phyloP scores from a whole-genome alignment of 1,140 invertebrate genomes.

The Nephotettix cincticeps region DNA sequence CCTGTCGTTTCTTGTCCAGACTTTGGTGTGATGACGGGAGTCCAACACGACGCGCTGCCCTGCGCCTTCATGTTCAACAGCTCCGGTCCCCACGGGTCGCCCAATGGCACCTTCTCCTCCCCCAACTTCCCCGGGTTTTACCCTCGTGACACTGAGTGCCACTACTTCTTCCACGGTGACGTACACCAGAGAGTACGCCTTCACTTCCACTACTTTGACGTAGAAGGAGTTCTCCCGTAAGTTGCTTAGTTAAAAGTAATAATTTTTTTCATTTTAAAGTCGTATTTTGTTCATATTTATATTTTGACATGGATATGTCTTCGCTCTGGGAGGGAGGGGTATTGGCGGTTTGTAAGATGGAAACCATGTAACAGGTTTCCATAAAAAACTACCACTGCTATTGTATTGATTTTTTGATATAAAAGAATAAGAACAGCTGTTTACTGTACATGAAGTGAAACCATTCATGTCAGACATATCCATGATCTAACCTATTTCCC shows the following conservation, averaged over 20 bases:
- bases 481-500: no score
- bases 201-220: constrained; percentile 87
- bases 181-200: constrained; percentile 79
- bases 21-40: constrained; percentile 76
- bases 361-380: no score
- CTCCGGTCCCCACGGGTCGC: constrained; percentile 45
- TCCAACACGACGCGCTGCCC: constrained; percentile 69
- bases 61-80: constrained; percentile 83
- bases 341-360: no score
- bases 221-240: constrained; percentile 89
- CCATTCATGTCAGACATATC: no score
- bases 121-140: constrained; percentile 93
- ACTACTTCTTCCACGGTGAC: constrained; percentile 90
- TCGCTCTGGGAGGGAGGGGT: no score
- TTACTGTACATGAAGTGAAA: no score
- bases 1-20: constrained; percentile 1
- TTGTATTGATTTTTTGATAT: no score
- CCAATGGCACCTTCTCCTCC: constrained; percentile 77
- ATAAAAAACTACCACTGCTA: no score
- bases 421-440: no score
- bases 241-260: constrained; percentile 50
- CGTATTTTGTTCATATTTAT: no score
- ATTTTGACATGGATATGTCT: no score
- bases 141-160: constrained; percentile 88
- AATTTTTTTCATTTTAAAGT: no score